Evolutionary conservation across 2,797 vertebrate genomes (phyloP), one percentile per base, ranked within the genome.

Genomic region (Acrossocheilus wenchowensis): DNA sequence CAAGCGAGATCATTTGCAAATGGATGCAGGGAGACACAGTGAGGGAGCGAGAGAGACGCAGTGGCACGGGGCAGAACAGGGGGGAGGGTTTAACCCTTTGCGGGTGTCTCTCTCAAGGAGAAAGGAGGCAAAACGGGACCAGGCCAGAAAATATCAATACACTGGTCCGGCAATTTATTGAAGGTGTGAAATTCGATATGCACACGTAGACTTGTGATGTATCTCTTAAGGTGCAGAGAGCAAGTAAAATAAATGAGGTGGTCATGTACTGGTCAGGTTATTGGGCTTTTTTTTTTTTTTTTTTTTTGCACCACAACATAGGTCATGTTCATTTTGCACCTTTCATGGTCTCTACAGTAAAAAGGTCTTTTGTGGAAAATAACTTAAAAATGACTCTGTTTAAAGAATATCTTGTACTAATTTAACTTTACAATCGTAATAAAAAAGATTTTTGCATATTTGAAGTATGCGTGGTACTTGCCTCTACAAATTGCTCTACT

Each of bases 1-100:
- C 96, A 97, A 96, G 96, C 95, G 95, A 96, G 96, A 96, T 95
- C 95, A 96, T 96, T 97, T 97, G 95, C 96, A 97, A 97, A 96
- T 96, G 94, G 96, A 95, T 96, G 94, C 91, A 34, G 93, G 89
- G 87, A 92, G 92, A 91, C 91, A 84, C 87, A 83, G 91, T 88
- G 91, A 89, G 90, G 77, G 88, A 78, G 89, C 85, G 90, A 91
- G 91, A 82, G 84, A 69, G 83, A 75, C 78, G 88, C 88, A 87
- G 86, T 89, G 89, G 84, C 87, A 87, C 83, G 69, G 79, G 81
- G 80, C 48, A 62, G 82, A 86, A 86, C 85, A 15, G 78, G 81
- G 57, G 78, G 84, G 78, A 85, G 87, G 89, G 78, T 82, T 93
- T 93, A 94, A 94, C 94, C 93, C 94, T 90, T 93, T 92, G 87